These are phyloP conservation scores for Cephus pulcher DNA, from an alignment of 2,888 invertebrate species.

Conservation along the genomic window DNA sequence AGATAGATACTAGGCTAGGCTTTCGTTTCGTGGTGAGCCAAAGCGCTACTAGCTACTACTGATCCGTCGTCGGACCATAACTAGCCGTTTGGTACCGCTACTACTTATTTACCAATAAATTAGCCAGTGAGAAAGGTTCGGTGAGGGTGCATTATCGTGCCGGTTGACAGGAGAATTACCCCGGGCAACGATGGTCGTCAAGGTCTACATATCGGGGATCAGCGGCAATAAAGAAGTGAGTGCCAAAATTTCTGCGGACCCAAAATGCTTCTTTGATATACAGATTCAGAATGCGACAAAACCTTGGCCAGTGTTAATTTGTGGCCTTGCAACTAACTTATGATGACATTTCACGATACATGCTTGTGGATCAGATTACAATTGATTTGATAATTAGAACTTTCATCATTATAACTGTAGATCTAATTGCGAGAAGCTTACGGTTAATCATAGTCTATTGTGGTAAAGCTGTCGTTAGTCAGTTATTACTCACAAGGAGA, in stretches of 20 bases:
- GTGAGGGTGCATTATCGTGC: neutral
- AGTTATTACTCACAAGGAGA: neutral
- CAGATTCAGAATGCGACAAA: constrained; percentile 12
- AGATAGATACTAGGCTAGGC: constrained; percentile 15
- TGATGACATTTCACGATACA: constrained; percentile 42
- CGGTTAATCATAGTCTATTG: neutral
- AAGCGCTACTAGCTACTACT: constrained; percentile 10
- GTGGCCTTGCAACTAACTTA: constrained; percentile 11
- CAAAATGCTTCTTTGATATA: constrained; percentile 8
- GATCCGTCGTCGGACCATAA: constrained; percentile 34
- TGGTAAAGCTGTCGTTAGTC: neutral
- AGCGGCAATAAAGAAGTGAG: constrained; percentile 95
- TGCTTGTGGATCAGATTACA: constrained; percentile 30
- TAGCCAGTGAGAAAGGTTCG: neutral
- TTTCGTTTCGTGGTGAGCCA: constrained; percentile 17
- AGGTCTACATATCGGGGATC: constrained; percentile 92
- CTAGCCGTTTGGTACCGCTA: constrained; percentile 22
- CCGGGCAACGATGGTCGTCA: constrained; percentile 80
- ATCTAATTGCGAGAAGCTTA: neutral
- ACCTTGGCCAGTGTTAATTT: constrained; percentile 21
- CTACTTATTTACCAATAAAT: constrained; percentile 18
- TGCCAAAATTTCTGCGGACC: constrained; percentile 30
- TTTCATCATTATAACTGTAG: neutral
- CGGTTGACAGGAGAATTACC: constrained; percentile 5
- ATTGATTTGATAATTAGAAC: neutral